Evolutionary conservation across 2,113 vertebrate genomes (phyloP).

Genomic region (Accipiter virgatus): DNA sequence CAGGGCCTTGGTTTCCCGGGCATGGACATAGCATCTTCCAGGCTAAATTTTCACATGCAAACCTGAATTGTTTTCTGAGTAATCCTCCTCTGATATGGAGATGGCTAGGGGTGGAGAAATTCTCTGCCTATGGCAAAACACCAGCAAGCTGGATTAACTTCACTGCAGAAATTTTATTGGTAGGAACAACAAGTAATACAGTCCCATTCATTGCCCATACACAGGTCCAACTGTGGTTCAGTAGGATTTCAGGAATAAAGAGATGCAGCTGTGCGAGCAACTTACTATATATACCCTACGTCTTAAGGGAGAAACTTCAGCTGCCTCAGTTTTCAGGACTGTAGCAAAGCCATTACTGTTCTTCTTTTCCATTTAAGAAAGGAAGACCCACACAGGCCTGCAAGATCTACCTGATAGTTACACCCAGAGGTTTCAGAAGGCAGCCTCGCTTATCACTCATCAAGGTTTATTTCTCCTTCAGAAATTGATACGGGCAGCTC

Average conservation of each 20-base stretch:
- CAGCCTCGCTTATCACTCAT: background rate
- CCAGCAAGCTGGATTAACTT: background rate
- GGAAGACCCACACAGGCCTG: background rate
- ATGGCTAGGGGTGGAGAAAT: background rate
- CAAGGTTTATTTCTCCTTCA: background rate
- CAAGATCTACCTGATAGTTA: background rate
- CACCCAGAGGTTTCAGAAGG: background rate
- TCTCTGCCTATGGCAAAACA: background rate
- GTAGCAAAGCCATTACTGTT: background rate
- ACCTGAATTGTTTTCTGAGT: background rate
- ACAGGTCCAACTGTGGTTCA: background rate
- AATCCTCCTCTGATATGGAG: background rate
- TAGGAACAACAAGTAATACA: background rate
- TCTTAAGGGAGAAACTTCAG: background rate
- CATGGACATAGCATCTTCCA: background rate
- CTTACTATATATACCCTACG: background rate
- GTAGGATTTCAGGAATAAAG: background rate
- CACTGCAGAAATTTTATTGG: background rate
- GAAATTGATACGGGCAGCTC: background rate
- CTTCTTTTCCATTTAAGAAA: background rate
- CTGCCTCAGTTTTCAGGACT: background rate
- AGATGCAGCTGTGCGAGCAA: background rate
- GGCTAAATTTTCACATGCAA: background rate
- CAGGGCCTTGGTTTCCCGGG: background rate
- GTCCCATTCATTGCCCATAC: background rate